These are phyloP conservation scores for Micrastur ruficollis DNA, from an alignment of 2,797 vertebrate genomes.

Conservation along the genomic window DNA sequence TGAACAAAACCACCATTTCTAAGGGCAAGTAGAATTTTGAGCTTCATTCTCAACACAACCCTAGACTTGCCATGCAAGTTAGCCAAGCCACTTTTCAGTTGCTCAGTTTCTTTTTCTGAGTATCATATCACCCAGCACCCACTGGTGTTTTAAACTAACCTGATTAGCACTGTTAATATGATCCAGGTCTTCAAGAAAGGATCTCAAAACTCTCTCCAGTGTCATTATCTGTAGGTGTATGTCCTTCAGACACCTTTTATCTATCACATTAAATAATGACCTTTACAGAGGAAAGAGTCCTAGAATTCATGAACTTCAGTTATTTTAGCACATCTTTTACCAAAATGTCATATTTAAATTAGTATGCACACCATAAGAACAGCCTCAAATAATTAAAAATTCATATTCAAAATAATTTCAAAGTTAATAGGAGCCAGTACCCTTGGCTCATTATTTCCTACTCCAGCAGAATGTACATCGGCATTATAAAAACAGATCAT, in stretches of 20 bases:
- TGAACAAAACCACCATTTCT: background rate
- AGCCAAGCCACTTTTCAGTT: background rate
- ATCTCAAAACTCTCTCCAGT: background rate
- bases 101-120: background rate
- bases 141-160: background rate
- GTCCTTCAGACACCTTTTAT: background rate
- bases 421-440: background rate
- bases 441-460: background rate
- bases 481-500: background rate
- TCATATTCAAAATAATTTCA: conserved; percentile 26
- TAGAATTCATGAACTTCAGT: background rate
- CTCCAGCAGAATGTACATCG: background rate
- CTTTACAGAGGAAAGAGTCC: background rate
- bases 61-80: background rate
- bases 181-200: background rate
- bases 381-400: conserved; percentile 8
- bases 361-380: background rate
- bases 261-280: background rate
- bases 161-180: background rate
- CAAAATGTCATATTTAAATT: conserved; percentile 46
- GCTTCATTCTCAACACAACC: background rate
- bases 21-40: background rate
- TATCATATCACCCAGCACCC: background rate
- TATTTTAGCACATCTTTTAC: conserved; percentile 12
- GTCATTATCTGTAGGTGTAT: background rate